These are phyloP conservation scores for Bostrychus sinensis DNA, from an alignment of 2,113 vertebrate species.

Conservation along the genomic window DNA sequence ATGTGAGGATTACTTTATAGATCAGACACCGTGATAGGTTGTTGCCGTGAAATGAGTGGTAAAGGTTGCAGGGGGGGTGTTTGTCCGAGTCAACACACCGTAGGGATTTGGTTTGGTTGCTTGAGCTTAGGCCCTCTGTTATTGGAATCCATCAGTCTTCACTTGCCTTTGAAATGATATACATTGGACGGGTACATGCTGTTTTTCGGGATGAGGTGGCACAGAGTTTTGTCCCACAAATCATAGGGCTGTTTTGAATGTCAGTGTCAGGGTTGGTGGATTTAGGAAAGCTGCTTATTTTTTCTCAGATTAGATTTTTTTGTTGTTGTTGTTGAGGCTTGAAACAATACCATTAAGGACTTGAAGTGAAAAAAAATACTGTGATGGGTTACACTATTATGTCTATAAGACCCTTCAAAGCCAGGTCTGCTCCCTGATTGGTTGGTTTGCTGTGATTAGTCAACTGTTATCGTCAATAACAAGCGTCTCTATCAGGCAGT, in stretches of 20 bases:
- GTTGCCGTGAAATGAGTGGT: constrained; percentile 21
- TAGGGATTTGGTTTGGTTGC: constrained; percentile 27
- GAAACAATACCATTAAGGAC: constrained; percentile 34
- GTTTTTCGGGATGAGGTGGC: constrained; percentile 21
- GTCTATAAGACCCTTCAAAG: too few species aligned
- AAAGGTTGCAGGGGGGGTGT: constrained; percentile 6
- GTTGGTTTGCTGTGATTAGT: not conserved
- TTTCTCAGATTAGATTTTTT: constrained; percentile 30
- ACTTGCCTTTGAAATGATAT: constrained; percentile 23
- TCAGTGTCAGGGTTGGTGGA: constrained; percentile 65
- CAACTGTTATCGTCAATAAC: too few species aligned
- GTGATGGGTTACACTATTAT: too few species aligned
- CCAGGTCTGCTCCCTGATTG: not conserved
- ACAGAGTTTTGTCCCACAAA: constrained; percentile 30
- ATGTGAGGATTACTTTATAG: constrained; percentile 43
- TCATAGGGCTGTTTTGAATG: constrained; percentile 38
- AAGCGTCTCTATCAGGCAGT: too few species aligned
- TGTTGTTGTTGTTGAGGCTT: constrained; percentile 12
- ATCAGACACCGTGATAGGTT: constrained; percentile 35
- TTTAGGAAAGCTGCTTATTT: constrained; percentile 68
- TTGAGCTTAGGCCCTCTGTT: constrained; percentile 40
- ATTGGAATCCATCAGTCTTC: constrained; percentile 64
- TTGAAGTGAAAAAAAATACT: constrained; percentile 3
- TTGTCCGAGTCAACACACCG: constrained; percentile 50
- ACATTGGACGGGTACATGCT: constrained; percentile 11